A percentile compares a stretch with the other conserved stretches of the same genome.
These are phyloP conservation scores for Rhopalosiphum maidis DNA, from an alignment of 1,140 invertebrate genomes.

Conservation along the genomic window DNA sequence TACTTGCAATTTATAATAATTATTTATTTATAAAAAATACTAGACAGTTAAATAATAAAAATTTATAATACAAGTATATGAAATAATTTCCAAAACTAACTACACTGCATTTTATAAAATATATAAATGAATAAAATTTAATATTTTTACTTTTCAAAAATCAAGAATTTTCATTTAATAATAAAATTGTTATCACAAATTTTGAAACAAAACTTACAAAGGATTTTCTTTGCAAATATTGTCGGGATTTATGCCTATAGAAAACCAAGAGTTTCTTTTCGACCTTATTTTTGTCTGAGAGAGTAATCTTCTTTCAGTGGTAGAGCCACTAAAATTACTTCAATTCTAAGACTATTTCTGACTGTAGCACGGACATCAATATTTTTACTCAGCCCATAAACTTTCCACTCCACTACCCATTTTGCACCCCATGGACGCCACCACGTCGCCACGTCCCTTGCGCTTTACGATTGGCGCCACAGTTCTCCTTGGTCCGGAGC, in stretches of 20 bases:
- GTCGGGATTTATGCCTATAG: not conserved
- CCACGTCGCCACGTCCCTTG: not conserved
- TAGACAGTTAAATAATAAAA: not conserved
- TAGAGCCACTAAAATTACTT: conserved; percentile 45
- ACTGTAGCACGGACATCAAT: conserved; percentile 18
- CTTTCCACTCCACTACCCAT: not conserved
- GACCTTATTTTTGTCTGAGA: not conserved
- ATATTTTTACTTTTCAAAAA: not conserved
- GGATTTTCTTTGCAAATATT: not conserved
- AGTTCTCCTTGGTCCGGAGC: conserved; percentile 47
- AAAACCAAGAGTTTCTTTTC: not conserved
- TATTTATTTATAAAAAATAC: not conserved
- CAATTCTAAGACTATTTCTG: not conserved
- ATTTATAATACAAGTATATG: too few relatives aligned
- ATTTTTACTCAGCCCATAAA: conserved; percentile 41
- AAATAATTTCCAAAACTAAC: too few relatives aligned
- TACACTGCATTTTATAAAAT: too few relatives aligned
- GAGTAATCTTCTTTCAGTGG: not conserved
- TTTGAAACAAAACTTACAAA: not conserved
- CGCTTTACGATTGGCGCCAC: conserved; percentile 51
- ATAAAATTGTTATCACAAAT: not conserved
- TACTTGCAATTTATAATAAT: not conserved
- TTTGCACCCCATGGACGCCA: not conserved
- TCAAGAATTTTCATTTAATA: not conserved
- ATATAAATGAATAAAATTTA: too few relatives aligned